Evolutionary conservation across 2,797 vertebrate species (phyloP).

Genomic region (Sebastes dallii): DNA sequence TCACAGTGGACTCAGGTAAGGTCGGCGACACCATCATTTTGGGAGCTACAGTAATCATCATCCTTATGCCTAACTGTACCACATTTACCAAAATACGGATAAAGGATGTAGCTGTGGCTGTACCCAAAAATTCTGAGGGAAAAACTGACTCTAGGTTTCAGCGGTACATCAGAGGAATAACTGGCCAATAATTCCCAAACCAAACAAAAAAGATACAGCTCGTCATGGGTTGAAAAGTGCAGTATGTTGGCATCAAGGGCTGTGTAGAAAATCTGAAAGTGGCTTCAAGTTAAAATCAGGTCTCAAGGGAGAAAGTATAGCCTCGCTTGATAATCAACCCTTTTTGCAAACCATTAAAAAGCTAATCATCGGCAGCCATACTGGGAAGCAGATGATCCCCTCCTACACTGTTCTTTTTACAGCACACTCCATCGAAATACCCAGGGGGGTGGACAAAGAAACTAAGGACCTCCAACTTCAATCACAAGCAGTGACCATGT

Average conservation of each 20-base stretch:
- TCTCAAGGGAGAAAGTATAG: slow-evolving; percentile 1
- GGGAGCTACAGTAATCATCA: not conserved
- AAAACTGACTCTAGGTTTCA: not conserved
- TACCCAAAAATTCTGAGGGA: not conserved
- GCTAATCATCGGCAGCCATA: slow-evolving; percentile 39
- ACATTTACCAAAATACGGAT: not conserved
- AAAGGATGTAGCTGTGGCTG: not conserved
- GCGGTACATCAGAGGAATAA: not conserved
- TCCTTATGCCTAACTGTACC: not conserved
- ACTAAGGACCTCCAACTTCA: slow-evolving; percentile 58
- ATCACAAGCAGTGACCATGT: slow-evolving; percentile 60
- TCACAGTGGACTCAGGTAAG: not conserved
- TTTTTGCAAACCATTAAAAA: slow-evolving; percentile 47
- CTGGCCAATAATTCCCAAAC: not conserved
- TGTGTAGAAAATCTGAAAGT: not conserved
- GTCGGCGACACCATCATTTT: not conserved
- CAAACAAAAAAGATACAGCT: not conserved
- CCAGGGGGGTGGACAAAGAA: slow-evolving; percentile 38
- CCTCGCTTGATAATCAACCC: slow-evolving; percentile 19
- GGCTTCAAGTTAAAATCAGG: slow-evolving; percentile 14
- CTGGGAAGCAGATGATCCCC: slow-evolving; percentile 54
- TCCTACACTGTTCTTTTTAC: slow-evolving; percentile 58
- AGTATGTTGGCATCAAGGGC: not conserved
- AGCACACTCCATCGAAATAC: slow-evolving; percentile 41
- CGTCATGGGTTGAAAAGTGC: slow-evolving; percentile 12